phyloP scores from a whole-genome alignment of 2,797 vertebrate species.

The Pygocentrus nattereri region DNA sequence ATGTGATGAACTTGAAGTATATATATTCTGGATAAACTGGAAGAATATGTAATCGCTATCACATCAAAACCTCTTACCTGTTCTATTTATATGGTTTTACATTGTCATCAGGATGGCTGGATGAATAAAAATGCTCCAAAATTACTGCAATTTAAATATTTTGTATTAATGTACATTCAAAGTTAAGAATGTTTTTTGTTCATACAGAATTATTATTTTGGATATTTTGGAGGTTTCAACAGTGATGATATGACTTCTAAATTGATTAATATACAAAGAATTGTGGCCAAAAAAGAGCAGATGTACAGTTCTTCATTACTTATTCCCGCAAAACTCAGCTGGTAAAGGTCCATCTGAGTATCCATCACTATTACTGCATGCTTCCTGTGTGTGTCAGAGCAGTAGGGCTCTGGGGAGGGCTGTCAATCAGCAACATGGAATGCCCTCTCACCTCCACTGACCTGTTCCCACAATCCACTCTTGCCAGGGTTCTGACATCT shows the following conservation, averaged over 20 bases:
- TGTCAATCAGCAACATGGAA: conserved; percentile 49
- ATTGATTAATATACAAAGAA: too few relatives aligned
- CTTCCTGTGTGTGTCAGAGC: conserved; percentile 51
- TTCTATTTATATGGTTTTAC: too few relatives aligned
- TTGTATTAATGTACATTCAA: not conserved
- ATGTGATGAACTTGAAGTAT: too few relatives aligned
- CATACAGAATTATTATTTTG: too few relatives aligned
- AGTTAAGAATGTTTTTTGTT: not conserved
- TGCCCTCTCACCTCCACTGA: conserved; percentile 41
- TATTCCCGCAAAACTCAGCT: not conserved
- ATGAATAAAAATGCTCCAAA: too few relatives aligned
- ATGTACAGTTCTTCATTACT: too few relatives aligned
- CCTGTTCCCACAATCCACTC: conserved; percentile 35
- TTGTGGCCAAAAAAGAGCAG: not conserved
- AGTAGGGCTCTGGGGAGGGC: conserved; percentile 19
- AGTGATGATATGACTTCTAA: not conserved
- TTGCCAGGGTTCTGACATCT: conserved; percentile 40
- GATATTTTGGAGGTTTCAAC: not conserved
- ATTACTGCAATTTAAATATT: too few relatives aligned
- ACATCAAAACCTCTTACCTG: too few relatives aligned
- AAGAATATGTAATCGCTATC: too few relatives aligned
- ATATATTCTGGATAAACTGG: too few relatives aligned
- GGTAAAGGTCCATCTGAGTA: conserved; percentile 4
- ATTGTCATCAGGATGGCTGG: too few relatives aligned
- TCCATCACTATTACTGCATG: conserved; percentile 22